Conservation (phyloP, 1,140 invertebrate species). For the Anastrepha obliqua region DNA sequence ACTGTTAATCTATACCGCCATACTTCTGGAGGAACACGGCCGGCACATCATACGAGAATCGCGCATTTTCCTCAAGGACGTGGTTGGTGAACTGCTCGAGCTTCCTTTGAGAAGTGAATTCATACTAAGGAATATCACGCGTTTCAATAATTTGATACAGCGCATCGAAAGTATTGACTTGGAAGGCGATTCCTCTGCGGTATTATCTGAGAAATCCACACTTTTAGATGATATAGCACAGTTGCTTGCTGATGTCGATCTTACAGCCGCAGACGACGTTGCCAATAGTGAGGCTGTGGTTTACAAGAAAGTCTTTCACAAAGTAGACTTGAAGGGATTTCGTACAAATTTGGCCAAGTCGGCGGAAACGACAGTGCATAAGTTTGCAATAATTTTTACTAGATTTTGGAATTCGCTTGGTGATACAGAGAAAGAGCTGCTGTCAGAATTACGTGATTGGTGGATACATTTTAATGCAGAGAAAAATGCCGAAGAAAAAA, state of each 20-base stretch:
- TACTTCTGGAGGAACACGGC: not conserved
- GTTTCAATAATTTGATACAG: not conserved
- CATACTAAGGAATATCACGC: not conserved
- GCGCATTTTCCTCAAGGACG: not conserved
- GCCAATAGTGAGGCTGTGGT: not conserved
- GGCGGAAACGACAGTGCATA: not conserved
- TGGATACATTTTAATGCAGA: not conserved
- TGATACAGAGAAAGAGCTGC: not conserved
- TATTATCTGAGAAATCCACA: not conserved
- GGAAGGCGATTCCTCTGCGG: not conserved
- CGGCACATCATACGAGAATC: not conserved
- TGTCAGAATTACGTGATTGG: not conserved
- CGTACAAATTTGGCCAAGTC: not conserved
- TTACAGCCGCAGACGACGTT: not conserved
- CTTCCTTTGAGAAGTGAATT: not conserved
- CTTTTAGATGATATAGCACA: not conserved
- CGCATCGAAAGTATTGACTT: not conserved
- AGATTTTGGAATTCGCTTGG: not conserved
- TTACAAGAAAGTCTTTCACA: not conserved
- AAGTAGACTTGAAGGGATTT: not conserved
- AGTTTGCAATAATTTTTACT: not conserved
- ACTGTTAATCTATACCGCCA: not conserved
- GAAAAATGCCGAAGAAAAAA: not conserved
- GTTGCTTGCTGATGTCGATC: not conserved
- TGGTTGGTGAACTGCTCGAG: not conserved